Evolutionary conservation across 2,113 vertebrate species (phyloP).

Genomic region (Pterocles orientalis): DNA sequence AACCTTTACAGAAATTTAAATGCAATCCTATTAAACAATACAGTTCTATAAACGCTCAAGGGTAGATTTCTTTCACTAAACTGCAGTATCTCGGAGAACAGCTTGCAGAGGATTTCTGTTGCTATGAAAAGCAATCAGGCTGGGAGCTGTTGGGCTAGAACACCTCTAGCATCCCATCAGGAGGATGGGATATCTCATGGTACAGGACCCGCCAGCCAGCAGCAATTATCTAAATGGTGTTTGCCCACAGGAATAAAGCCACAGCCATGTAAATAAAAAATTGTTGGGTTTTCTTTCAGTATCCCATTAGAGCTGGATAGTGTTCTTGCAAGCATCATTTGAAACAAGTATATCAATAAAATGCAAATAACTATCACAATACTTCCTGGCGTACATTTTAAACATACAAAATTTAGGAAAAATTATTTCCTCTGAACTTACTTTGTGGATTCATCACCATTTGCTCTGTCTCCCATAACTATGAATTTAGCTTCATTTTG

Average conservation of each 20-base stretch:
- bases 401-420: not conserved
- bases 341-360: not conserved
- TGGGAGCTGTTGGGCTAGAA: not conserved
- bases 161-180: not conserved
- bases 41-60: not conserved
- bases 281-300: not conserved
- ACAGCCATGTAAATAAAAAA: not conserved
- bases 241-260: not conserved
- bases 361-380: not conserved
- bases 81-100: not conserved
- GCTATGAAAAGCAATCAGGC: not conserved
- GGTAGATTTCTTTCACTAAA: not conserved
- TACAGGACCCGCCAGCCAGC: not conserved
- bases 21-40: slow-evolving; percentile 5
- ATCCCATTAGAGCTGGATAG: not conserved
- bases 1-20: slow-evolving; percentile 32
- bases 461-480: not conserved
- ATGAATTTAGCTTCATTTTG: not conserved
- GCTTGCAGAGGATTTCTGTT: not conserved
- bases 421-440: not conserved
- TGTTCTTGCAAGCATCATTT: not conserved
- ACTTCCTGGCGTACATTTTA: not conserved
- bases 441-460: not conserved
- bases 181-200: not conserved
- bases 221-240: not conserved